Percentiles rank a stretch among this genome's conserved stretches.
Conservation (phyloP, 2,113 vertebrate genomes). For the Zosterops borbonicus region DNA sequence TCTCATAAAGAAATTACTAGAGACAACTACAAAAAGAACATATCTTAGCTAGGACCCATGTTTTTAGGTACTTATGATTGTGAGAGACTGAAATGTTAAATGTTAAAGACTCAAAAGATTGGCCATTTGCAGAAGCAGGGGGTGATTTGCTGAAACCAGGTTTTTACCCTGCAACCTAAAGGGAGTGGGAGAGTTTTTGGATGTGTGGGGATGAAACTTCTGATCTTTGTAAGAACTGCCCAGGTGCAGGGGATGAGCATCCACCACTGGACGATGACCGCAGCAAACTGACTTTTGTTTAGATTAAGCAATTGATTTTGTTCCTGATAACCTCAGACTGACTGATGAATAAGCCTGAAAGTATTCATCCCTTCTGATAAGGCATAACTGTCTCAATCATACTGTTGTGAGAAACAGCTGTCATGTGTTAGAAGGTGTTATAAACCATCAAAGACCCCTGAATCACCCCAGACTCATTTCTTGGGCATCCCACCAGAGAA, state of each 20-base stretch:
- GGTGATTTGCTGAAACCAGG: background rate
- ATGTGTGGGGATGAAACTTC: background rate
- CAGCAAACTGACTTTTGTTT: background rate
- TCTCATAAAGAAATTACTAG: background rate
- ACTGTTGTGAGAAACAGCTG: background rate
- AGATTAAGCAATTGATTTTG: background rate
- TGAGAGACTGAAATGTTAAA: background rate
- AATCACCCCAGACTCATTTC: background rate
- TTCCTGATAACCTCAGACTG: background rate
- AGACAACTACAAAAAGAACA: background rate
- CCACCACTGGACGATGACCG: accelerated
- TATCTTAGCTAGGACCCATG: accelerated
- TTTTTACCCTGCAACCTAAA: background rate
- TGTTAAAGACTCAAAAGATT: background rate
- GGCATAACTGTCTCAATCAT: background rate
- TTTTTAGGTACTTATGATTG: background rate
- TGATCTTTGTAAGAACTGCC: background rate
- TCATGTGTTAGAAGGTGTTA: background rate
- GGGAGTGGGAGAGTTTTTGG: background rate
- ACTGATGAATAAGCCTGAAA: background rate
- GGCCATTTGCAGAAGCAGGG: background rate
- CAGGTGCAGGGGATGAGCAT: background rate
- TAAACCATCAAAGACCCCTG: background rate
- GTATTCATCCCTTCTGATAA: background rate
- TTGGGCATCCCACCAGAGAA: background rate